Evolutionary conservation across 1,140 invertebrate species (phyloP).

Genomic region (Trichonephila clavipes): DNA sequence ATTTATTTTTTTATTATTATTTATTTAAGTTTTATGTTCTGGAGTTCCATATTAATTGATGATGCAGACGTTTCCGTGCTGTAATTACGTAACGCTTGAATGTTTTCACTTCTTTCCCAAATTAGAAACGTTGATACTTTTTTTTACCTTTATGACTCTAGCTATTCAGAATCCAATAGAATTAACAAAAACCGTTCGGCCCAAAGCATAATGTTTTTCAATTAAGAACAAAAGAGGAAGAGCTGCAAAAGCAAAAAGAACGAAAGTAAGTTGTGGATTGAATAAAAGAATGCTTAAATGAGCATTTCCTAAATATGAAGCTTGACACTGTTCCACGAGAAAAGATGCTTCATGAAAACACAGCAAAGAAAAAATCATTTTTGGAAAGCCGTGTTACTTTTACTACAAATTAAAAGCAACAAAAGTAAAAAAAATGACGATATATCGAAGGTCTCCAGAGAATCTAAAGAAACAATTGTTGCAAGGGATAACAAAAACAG

Average conservation of each 20-base stretch:
- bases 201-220: neutral
- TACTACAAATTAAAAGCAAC: neutral
- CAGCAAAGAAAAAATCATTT: neutral
- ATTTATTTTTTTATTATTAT: neutral
- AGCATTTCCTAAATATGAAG: neutral
- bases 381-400: neutral
- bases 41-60: neutral
- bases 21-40: neutral
- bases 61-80: neutral
- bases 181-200: too few relatives aligned
- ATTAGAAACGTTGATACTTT: neutral
- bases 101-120: neutral
- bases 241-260: neutral
- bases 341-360: neutral
- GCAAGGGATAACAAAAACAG: slow-evolving; percentile 12
- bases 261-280: neutral
- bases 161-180: too few relatives aligned
- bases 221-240: neutral
- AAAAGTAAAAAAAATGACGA: neutral
- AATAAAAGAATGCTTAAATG: neutral
- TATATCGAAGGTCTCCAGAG: neutral
- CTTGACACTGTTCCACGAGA: neutral
- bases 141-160: neutral
- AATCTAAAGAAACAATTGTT: neutral
- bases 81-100: neutral